phyloP scores from a whole-genome alignment of 2,888 invertebrate species.

The Lithosia quadra region DNA sequence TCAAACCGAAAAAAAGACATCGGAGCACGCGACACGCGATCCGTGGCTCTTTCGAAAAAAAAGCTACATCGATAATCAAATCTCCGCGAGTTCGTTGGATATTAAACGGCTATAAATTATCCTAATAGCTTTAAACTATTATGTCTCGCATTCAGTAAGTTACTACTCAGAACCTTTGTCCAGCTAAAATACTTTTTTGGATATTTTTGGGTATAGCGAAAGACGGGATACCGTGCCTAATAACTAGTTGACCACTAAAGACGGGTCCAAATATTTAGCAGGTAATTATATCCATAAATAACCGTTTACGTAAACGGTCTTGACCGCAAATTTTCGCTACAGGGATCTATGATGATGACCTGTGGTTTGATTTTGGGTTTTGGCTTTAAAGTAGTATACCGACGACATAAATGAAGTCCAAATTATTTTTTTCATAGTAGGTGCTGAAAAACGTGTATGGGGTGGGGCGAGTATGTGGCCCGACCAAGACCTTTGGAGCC shows the following conservation, averaged over 20 bases:
- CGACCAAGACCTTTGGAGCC: too few species aligned
- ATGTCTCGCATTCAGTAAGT: constrained; percentile 57
- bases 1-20: constrained; percentile 70
- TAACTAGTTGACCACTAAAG: constrained; percentile 61
- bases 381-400: not conserved
- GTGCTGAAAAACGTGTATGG: too few species aligned
- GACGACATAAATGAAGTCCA: not conserved
- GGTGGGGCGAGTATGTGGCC: too few species aligned
- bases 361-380: constrained; percentile 10
- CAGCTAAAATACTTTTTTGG: constrained; percentile 42
- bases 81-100: constrained; percentile 74
- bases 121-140: constrained; percentile 82
- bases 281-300: constrained; percentile 49
- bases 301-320: constrained; percentile 46
- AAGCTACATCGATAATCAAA: constrained; percentile 83
- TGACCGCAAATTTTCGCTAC: constrained; percentile 39
- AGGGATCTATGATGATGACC: not conserved
- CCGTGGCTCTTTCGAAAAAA: constrained; percentile 64
- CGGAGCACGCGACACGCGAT: constrained; percentile 86
- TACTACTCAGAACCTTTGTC: constrained; percentile 61
- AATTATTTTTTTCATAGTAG: too few species aligned
- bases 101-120: constrained; percentile 86
- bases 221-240: constrained; percentile 45
- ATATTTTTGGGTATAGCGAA: constrained; percentile 40
- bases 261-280: constrained; percentile 61